Evolutionary conservation across 2,113 vertebrate species (phyloP).

Genomic region (Empidonax alnorum): DNA sequence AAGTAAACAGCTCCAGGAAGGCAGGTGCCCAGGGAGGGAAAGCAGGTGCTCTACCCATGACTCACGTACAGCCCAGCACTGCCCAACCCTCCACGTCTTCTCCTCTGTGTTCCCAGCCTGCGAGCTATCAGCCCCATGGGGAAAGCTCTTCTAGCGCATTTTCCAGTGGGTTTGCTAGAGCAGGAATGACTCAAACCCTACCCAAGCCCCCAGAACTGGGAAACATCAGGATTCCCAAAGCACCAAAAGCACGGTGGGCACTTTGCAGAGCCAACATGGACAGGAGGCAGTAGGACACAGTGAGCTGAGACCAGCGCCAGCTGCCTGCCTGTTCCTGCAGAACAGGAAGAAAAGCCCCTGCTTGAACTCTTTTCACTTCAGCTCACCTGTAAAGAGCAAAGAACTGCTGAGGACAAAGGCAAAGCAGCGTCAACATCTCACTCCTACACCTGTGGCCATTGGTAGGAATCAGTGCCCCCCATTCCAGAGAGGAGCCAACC

Average conservation of each 20-base stretch:
- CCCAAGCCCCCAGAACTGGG: background rate
- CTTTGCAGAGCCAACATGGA: background rate
- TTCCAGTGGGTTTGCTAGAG: accelerated
- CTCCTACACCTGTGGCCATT: background rate
- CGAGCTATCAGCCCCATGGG: accelerated
- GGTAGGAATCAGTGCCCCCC: accelerated
- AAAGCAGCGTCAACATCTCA: background rate
- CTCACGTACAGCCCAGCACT: background rate
- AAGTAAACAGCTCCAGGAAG: background rate
- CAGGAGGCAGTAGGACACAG: accelerated
- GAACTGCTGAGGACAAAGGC: background rate
- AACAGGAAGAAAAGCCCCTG: background rate
- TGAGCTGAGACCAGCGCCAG: accelerated
- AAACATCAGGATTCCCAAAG: background rate
- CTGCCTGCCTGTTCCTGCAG: accelerated
- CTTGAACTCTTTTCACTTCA: background rate
- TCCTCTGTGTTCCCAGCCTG: background rate
- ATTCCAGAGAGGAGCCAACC: background rate
- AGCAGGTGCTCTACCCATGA: background rate
- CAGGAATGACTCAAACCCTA: background rate
- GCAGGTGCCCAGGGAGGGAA: accelerated
- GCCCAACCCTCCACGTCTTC: background rate
- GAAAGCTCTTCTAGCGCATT: background rate
- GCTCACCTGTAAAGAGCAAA: background rate
- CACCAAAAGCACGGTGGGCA: accelerated